A percentile compares a stretch with the other conserved stretches of the same genome.
phyloP scores from a whole-genome alignment of 2,113 vertebrate species.

The Nothoprocta perdicaria region DNA sequence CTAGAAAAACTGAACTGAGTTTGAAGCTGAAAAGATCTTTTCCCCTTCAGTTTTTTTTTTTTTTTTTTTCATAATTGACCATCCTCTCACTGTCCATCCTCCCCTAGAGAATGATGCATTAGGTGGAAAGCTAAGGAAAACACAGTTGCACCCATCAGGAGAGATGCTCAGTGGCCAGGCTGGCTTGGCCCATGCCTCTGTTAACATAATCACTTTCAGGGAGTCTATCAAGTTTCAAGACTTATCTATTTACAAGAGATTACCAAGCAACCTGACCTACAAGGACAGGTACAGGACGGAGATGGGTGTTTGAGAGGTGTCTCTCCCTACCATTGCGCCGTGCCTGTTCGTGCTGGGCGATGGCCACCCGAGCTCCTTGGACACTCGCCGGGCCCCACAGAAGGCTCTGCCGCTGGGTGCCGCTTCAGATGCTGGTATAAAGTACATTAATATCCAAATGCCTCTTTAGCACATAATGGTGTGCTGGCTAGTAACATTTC shows the following conservation, averaged over 20 bases:
- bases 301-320: neutral
- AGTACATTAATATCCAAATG: neutral
- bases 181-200: neutral
- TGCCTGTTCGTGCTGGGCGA: neutral
- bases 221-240: neutral
- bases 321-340: neutral
- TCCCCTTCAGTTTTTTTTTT: slow-evolving; percentile 9
- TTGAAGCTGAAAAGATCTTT: neutral
- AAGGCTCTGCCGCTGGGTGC: neutral
- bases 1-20: neutral
- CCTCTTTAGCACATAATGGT: neutral
- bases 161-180: neutral
- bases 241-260: neutral
- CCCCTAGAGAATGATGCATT: neutral
- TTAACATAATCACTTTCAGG: neutral
- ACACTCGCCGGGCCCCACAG: neutral
- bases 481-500: neutral
- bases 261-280: neutral
- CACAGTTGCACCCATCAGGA: neutral
- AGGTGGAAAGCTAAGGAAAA: neutral
- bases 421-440: neutral
- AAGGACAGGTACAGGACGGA: neutral
- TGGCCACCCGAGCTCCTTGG: neutral
- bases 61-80: neutral
- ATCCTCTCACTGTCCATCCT: neutral